A percentile compares a stretch with the other conserved stretches of the same genome.
Conservation (phyloP, 2,888 invertebrate genomes). For the Ophonus ardosiacus region DNA sequence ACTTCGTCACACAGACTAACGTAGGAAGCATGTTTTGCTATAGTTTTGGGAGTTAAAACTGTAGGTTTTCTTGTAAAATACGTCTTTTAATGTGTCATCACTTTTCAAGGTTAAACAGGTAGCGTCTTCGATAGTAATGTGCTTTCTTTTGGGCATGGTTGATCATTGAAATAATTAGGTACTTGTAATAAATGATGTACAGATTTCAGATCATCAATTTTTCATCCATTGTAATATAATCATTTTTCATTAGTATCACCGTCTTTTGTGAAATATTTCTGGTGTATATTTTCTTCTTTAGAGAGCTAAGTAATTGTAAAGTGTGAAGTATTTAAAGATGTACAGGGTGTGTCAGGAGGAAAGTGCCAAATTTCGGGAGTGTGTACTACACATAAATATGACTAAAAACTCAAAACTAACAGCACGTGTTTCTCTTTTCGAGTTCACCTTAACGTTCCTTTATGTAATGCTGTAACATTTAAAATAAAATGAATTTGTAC, state of each 20-base stretch:
- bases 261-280: conserved; percentile 26
- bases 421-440: no score
- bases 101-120: not conserved
- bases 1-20: conserved; percentile 22
- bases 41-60: conserved; percentile 23
- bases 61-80: conserved; percentile 14
- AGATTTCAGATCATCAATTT: conserved; percentile 1
- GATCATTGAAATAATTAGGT: not conserved
- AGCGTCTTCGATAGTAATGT: conserved; percentile 21
- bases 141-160: conserved; percentile 35
- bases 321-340: not conserved
- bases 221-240: conserved; percentile 32
- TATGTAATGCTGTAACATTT: no score
- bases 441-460: no score
- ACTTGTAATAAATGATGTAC: not conserved
- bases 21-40: conserved; percentile 26
- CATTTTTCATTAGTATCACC: conserved; percentile 12
- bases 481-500: no score
- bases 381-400: no score
- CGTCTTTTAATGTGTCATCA: conserved; percentile 9
- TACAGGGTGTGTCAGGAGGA: no score
- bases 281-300: conserved; percentile 30
- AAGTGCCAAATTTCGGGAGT: no score
- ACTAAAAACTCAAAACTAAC: no score
- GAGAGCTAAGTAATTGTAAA: conserved; percentile 13